A percentile compares a stretch with the other conserved stretches of the same genome.
phyloP scores from a whole-genome alignment of 2,797 vertebrate species.

The Coreius guichenoti region DNA sequence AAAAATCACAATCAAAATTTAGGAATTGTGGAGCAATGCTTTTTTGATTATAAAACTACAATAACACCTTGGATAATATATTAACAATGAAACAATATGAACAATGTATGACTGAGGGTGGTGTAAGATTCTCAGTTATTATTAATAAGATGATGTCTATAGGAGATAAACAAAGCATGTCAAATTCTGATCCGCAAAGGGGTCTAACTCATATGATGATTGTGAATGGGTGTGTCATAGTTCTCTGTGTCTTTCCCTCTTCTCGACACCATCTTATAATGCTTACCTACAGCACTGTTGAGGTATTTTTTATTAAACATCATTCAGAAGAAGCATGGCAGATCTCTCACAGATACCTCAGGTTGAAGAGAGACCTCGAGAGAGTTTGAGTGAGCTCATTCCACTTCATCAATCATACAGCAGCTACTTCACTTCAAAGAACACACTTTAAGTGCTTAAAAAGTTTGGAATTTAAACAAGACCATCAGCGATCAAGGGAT shows the following conservation, averaged over 20 bases:
- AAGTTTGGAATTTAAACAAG: conserved; percentile 49
- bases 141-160: neutral
- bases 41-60: neutral
- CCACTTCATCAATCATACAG: conserved; percentile 52
- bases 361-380: conserved; percentile 1
- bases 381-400: conserved; percentile 29
- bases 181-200: neutral
- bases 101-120: neutral
- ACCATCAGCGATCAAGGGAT: conserved; percentile 52
- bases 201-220: neutral
- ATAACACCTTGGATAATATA: neutral
- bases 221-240: neutral
- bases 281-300: conserved; percentile 5
- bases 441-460: conserved; percentile 49
- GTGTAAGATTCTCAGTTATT: neutral
- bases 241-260: neutral
- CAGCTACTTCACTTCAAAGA: conserved; percentile 54
- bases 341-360: neutral
- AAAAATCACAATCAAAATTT: neutral
- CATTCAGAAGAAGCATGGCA: neutral
- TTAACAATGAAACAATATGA: neutral
- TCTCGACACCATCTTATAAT: neutral
- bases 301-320: neutral
- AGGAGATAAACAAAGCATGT: neutral
- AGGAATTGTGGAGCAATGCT: neutral